These are phyloP conservation scores for Chloroclystis v-ata DNA, from an alignment of 2,888 invertebrate species.

Conservation along the genomic window DNA sequence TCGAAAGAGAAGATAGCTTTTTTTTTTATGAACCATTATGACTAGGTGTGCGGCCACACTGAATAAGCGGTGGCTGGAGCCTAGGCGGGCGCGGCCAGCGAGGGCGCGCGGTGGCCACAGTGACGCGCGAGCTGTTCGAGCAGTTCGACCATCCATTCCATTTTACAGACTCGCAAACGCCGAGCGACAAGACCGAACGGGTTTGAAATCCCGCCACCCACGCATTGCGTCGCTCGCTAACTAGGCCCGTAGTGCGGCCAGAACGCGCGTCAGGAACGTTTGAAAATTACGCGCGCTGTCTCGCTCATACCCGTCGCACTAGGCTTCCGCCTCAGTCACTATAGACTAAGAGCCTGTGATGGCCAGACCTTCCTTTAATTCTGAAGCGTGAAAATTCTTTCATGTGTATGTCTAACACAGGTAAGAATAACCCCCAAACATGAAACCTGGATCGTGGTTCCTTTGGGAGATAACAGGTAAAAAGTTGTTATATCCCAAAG, in stretches of 20 bases:
- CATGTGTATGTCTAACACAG: too few species aligned
- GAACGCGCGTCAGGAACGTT: conserved; percentile 9
- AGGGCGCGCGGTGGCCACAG: conserved; percentile 22
- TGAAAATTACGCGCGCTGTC: conserved; percentile 17
- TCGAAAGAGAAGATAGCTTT: too few species aligned
- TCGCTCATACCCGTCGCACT: conserved; percentile 12
- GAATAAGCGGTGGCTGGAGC: conserved; percentile 22
- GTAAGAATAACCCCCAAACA: too few species aligned
- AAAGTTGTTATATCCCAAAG: too few species aligned
- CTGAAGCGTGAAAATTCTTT: too few species aligned
- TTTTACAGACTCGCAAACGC: conserved; percentile 2
- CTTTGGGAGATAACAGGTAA: too few species aligned
- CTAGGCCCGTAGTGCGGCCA: conserved; percentile 20
- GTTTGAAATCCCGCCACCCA: conserved; percentile 2
- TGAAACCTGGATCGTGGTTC: too few species aligned
- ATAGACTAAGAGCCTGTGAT: too few species aligned
- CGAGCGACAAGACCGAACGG: conserved; percentile 4
- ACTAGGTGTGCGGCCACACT: conserved; percentile 21
- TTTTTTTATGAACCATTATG: too few species aligned
- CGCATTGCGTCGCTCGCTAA: conserved; percentile 5
- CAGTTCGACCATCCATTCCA: conserved; percentile 4
- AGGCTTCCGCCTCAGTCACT: too few species aligned
- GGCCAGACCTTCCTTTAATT: too few species aligned
- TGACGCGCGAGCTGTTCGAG: conserved; percentile 24
- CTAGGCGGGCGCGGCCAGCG: conserved; percentile 15